A percentile compares a stretch with the other conserved stretches of the same genome.
phyloP scores from a whole-genome alignment of 1,140 invertebrate genomes.

The Hirudo medicinalis region DNA sequence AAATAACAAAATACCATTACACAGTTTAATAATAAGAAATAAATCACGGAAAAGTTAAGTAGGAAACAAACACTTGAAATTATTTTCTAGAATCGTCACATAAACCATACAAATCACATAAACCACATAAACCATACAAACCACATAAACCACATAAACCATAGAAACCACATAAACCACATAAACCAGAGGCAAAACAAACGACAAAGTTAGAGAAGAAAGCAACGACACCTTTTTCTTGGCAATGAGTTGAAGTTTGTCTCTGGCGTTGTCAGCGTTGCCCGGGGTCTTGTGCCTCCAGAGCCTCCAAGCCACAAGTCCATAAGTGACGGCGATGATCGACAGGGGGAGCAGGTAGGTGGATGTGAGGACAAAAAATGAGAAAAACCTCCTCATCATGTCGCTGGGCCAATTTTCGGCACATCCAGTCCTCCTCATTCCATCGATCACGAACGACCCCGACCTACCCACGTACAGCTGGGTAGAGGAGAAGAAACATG shows the following conservation, averaged over 20 bases:
- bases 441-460: background rate
- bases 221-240: slow-evolving; percentile 42
- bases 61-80: background rate
- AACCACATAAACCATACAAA: background rate
- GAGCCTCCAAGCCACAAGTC: slow-evolving; percentile 34
- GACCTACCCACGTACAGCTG: slow-evolving; percentile 42
- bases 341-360: slow-evolving; percentile 45
- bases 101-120: too few relatives aligned
- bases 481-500: slow-evolving; percentile 37
- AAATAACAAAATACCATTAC: background rate
- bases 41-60: background rate
- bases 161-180: background rate
- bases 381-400: slow-evolving; percentile 36
- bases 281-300: slow-evolving; percentile 45
- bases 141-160: background rate
- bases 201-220: background rate
- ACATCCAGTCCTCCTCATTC: slow-evolving; percentile 24
- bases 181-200: background rate
- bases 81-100: background rate
- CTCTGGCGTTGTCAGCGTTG: slow-evolving; percentile 42
- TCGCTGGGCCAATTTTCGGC: slow-evolving; percentile 30
- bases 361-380: slow-evolving; percentile 41
- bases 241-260: slow-evolving; percentile 40
- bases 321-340: slow-evolving; percentile 44
- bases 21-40: background rate